These are phyloP conservation scores for Eupeodes luniger DNA, from an alignment of 2,888 invertebrate species.

Conservation along the genomic window DNA sequence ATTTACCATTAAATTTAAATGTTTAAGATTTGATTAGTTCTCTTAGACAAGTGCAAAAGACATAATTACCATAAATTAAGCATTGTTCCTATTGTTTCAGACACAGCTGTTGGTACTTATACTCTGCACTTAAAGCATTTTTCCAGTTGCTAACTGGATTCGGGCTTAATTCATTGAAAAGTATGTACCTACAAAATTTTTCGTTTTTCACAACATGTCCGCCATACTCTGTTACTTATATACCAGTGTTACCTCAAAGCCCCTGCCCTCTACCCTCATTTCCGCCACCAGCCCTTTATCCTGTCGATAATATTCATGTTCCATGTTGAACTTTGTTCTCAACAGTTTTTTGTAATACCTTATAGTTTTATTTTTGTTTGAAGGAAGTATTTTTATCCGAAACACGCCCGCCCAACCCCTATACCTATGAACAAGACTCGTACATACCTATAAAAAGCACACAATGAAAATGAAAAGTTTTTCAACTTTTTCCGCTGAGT, in stretches of 20 bases:
- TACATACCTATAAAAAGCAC: not conserved
- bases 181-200: too few relatives aligned
- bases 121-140: not conserved
- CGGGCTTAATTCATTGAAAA: not conserved
- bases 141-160: constrained; percentile 10
- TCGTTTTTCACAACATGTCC: not conserved
- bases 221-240: not conserved
- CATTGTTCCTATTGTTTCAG: too few relatives aligned
- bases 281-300: not conserved
- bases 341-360: constrained; percentile 17
- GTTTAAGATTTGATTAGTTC: too few relatives aligned
- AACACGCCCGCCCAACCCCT: not conserved
- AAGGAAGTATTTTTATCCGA: not conserved
- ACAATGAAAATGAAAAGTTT: constrained; percentile 57
- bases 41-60: too few relatives aligned
- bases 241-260: not conserved
- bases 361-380: not conserved
- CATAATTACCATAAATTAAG: too few relatives aligned
- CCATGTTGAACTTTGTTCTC: constrained; percentile 63
- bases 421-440: too few relatives aligned
- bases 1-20: too few relatives aligned
- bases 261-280: too few relatives aligned
- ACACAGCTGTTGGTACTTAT: too few relatives aligned
- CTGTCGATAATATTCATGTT: constrained; percentile 57
- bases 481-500: constrained; percentile 64